phyloP scores from a whole-genome alignment of 2,797 vertebrate genomes.

The Acropternis orthonyx region DNA sequence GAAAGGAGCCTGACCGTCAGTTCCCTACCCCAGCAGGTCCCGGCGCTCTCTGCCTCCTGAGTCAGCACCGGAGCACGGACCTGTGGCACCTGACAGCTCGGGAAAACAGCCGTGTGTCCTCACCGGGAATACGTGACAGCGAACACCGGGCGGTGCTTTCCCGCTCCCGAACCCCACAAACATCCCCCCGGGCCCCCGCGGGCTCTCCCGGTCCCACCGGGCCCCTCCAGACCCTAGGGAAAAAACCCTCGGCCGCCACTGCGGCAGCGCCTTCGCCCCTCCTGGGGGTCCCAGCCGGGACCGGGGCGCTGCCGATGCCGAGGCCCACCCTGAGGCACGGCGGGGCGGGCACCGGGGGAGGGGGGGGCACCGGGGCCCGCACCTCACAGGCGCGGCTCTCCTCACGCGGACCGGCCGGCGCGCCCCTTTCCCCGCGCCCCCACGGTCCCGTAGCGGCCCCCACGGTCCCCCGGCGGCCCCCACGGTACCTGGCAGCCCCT shows the following conservation, averaged over 20 bases:
- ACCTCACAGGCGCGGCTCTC: background rate
- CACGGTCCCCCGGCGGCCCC: background rate
- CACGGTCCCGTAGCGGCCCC: no score
- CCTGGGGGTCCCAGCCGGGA: background rate
- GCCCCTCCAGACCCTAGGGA: background rate
- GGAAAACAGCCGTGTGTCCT: background rate
- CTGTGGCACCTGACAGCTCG: background rate
- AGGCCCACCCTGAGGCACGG: background rate
- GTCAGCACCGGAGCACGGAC: background rate
- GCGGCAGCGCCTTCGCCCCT: background rate
- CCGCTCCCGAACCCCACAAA: no score
- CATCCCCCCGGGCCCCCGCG: accelerated
- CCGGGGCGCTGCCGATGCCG: no score
- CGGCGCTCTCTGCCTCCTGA: background rate
- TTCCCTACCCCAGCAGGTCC: background rate
- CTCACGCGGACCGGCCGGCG: background rate
- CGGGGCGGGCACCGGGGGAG: no score
- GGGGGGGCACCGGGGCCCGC: no score
- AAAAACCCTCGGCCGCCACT: background rate
- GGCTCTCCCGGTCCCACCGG: accelerated
- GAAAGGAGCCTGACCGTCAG: accelerated
- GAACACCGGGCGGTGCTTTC: accelerated
- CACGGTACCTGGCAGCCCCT: background rate
- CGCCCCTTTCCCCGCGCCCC: background rate
- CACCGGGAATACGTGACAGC: accelerated